Evolutionary conservation across 2,888 invertebrate species (phyloP), one percentile per base, ranked within the genome.

Genomic region (Andricus curvator): DNA sequence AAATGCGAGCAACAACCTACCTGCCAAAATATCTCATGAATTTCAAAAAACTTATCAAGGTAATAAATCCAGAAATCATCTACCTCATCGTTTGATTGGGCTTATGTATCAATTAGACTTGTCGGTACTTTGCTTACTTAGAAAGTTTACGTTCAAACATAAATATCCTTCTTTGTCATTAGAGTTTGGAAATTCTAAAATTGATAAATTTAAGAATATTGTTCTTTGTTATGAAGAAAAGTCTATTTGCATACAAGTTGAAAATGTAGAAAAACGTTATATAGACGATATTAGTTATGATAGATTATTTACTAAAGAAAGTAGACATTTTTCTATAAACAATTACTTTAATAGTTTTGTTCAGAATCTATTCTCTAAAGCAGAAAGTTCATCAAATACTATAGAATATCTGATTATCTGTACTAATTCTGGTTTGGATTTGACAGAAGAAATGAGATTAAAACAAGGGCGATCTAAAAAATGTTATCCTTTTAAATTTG

Each of bases 81-180:
- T 86, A 82, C 85, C 86, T 84, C 82, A 84, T 84, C 80, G 81
- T 66, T 85, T 88, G 82, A 86, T 87, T 81, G 82, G 81, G 67
- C 56, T 88, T 83, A 86, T 86, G 85, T 86, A 88, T 84, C 85
- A 66, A 85, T 82, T 88, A 82, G 87, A 88, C 82, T 83, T 88
- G 82, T 86, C 86, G 15, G 82, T 88, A 83, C 82, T 88, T 81
- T 88, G 86, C 78, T 81, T 65, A 33, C 78, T 84, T 77, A 88
- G 86, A 84, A 83, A 86, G 80, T 83, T 80, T 80, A 85, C 37
- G 77, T 84, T 86, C 81, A 37, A 86, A 85, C 64, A 85, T 82
- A 88, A 88, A 85, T 89, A 88, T 86, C 84, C 86, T 83, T 86
- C 80, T 74, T 83, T 87, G 41, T 84, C 86, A 85, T 84, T 89